Percentiles rank a stretch among this genome's conserved stretches.
Evolutionary conservation across 2,797 vertebrate species (phyloP).

Genomic region (Catostomus latipinnis): DNA sequence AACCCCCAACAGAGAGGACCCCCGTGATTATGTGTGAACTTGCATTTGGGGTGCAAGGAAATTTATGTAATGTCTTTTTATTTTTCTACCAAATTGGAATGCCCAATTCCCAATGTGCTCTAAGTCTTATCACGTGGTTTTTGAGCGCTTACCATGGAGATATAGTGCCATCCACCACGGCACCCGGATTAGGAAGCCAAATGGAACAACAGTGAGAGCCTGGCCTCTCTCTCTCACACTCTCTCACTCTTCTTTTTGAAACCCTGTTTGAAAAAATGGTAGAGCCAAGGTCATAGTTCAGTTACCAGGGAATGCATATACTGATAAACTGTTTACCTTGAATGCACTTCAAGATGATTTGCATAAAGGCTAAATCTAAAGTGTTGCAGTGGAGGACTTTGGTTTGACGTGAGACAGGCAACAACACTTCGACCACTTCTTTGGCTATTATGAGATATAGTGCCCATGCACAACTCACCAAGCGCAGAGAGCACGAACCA

Average conservation of each 20-base stretch:
- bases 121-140: too few species aligned
- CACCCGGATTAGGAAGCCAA: conserved; percentile 45
- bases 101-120: too few species aligned
- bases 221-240: neutral
- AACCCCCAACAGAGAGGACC: too few species aligned
- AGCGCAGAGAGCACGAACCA: too few species aligned
- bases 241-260: neutral
- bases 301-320: neutral
- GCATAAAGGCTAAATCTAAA: neutral
- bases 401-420: conserved; percentile 17
- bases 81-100: too few species aligned
- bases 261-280: neutral
- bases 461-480: too few species aligned
- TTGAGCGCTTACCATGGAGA: too few species aligned
- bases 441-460: neutral
- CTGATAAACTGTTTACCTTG: neutral
- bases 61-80: too few species aligned
- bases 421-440: conserved; percentile 7
- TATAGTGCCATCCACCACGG: too few species aligned
- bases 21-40: too few species aligned
- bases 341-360: too few species aligned
- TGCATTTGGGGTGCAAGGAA: too few species aligned
- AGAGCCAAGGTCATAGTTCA: neutral
- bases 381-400: neutral
- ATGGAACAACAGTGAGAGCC: conserved; percentile 39